Evolutionary conservation across 2,888 invertebrate species (phyloP), one percentile per base, ranked within the genome.

Genomic region (Epistrophe eligans): DNA sequence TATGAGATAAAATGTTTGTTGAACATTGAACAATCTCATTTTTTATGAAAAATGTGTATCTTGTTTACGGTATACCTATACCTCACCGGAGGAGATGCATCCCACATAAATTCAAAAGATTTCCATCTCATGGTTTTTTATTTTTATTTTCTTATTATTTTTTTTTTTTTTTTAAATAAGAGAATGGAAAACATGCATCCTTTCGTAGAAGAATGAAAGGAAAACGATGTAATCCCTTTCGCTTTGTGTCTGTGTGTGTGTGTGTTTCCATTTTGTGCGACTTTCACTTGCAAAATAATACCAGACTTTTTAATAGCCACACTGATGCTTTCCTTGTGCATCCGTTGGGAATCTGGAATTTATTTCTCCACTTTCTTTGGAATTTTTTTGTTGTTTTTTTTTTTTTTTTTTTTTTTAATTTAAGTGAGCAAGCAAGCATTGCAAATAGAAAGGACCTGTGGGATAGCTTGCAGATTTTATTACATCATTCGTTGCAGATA

Each of bases 121-220:
- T 62, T 62, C 24, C 40, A 62, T 62, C 62, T 62, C 24, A 43
- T 19, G 19, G 40, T 8, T 7, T 40, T 60, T 60, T 13, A 1
- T 58, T 72, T n/a, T 32, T 40, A 15, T 28, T 57, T 50, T 19
- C 32, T 24, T 19, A 24, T 24, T 24, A 2, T 24, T 24, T 24
- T 24, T 24, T 24, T 1, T 24, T 24, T 24, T 3, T 1, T n/a
- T n/a, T n/a, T n/a, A n/a, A n/a, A n/a, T n/a, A 6, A 66, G 17
- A 48, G 38, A 77, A 60, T 57, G 62, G 57, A 58, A 66, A 24
- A 60, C 74, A 67, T 76, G 67, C 67, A 83, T 83, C 83, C 83
- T 83, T 73, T 73, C 38, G 52, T 11, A 40, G 73, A 83, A 79
- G 73, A 83, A 79, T 83, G 74, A 84, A 84, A 84, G 79, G 83